Base-by-base conservation (phyloP, 2,888 invertebrate genomes). In the Danaus chrysippus region DNA sequence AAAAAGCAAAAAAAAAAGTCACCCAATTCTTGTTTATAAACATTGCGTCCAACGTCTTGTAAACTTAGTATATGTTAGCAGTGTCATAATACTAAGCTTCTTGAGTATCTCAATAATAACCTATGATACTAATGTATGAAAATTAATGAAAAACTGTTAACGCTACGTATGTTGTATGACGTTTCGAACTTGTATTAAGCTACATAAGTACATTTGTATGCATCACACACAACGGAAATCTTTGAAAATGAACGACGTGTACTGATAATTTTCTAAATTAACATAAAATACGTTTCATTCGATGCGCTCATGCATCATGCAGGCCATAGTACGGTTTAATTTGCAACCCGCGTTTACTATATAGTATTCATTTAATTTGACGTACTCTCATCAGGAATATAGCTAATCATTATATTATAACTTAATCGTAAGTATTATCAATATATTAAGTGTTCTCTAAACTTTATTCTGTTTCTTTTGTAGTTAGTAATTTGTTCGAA, bases 381-480 rank as follows among this genome's bases (percentile, higher is more conserved):
- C 2, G 23, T 34, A 34, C 8, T 34, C 23, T 34, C 23, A 61
- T 59, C 61, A 59, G 56, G 58, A 46, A 58, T 56, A n/a, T 53
- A 57, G 63, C 61, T 66, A 43, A n/a, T n/a, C n/a, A n/a, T n/a
- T 63, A 52, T 61, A 63, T 67, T 65, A 66, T 65, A 70, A 63
- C 75, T 67, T 74, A 73, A 72, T 68, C 71, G 74, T 84, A 85
- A 65, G 83, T 88, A 82, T 82, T 83, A 76, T 76, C 75, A 76
- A 78, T 79, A 82, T 86, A 84, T 88, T 90, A 87, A 88, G 84
- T 84, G 82, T 86, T 83, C 88, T 85, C 85, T 84, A 85, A 89
- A 90, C 82, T 88, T 84, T 72, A 73, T 73, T 82, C 76, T 75
- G 83, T 82, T 83, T 86, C 86, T 87, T 90, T 84, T 85, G 81